Conservation (phyloP, 2,888 invertebrate species). For the Agrotis segetum region DNA sequence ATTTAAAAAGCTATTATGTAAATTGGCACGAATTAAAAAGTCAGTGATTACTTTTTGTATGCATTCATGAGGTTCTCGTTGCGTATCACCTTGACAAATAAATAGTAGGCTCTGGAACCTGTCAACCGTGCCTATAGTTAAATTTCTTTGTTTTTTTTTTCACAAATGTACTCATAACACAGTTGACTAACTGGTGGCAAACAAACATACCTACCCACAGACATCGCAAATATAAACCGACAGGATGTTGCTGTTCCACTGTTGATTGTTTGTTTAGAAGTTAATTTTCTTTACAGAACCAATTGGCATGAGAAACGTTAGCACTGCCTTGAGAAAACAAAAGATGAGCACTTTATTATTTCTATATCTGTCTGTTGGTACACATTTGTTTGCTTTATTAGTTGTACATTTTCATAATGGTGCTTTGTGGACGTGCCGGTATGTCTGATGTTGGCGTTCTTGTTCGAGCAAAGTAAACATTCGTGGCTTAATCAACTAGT, state of each 20-base stretch:
- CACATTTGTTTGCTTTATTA: slow-evolving; percentile 29
- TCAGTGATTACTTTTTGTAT: slow-evolving; percentile 38
- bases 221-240: slow-evolving; percentile 53
- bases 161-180: slow-evolving; percentile 31
- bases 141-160: slow-evolving; percentile 42
- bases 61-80: slow-evolving; percentile 29
- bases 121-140: slow-evolving; percentile 47
- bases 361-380: slow-evolving; percentile 27
- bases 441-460: slow-evolving; percentile 15
- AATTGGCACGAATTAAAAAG: slow-evolving; percentile 41
- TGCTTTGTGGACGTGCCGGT: slow-evolving; percentile 16
- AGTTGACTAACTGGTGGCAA: slow-evolving; percentile 45
- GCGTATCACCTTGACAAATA: slow-evolving; percentile 56
- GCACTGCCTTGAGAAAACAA: slow-evolving; percentile 45
- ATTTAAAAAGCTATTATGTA: slow-evolving; percentile 45
- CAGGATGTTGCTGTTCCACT: slow-evolving; percentile 47
- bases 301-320: slow-evolving; percentile 47
- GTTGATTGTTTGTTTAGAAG: slow-evolving; percentile 56
- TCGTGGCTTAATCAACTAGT: slow-evolving; percentile 24
- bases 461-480: slow-evolving; percentile 20
- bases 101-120: slow-evolving; percentile 36
- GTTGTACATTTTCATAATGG: slow-evolving; percentile 37
- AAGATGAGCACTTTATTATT: slow-evolving; percentile 41
- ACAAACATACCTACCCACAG: slow-evolving; percentile 46
- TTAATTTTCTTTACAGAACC: slow-evolving; percentile 53